phyloP scores from a whole-genome alignment of 2,113 vertebrate species.

The Cyanocitta stelleri region DNA sequence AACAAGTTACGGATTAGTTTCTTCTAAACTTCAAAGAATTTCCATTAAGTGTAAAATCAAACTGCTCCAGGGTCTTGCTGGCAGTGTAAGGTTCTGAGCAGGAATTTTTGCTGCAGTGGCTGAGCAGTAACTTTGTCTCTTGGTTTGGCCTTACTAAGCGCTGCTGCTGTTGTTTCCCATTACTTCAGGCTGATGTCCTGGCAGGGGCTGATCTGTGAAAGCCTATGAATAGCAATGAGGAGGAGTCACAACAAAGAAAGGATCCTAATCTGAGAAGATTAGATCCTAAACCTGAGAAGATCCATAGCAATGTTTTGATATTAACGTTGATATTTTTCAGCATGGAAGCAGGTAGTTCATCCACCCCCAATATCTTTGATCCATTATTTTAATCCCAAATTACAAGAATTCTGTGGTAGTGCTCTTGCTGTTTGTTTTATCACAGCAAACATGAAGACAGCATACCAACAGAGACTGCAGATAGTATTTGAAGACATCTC shows the following conservation, averaged over 20 bases:
- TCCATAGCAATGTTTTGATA: neutral
- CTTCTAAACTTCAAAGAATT: constrained; percentile 61
- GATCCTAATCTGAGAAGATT: neutral
- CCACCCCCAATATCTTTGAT: neutral
- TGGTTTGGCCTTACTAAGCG: neutral
- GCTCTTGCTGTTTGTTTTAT: constrained; percentile 30
- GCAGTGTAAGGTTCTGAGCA: constrained; percentile 20
- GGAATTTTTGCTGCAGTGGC: constrained; percentile 19
- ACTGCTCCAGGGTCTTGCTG: constrained; percentile 40
- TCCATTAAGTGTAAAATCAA: constrained; percentile 62
- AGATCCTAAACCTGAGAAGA: neutral
- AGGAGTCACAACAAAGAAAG: neutral
- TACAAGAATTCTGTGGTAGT: neutral
- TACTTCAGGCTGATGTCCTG: constrained; percentile 21
- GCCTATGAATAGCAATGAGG: constrained; percentile 45
- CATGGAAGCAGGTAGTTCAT: neutral
- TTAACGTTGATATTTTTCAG: neutral
- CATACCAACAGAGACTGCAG: neutral
- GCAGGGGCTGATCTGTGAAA: constrained; percentile 42
- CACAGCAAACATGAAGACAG: neutral
- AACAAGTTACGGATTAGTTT: constrained; percentile 67
- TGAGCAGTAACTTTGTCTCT: constrained; percentile 29
- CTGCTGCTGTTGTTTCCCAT: constrained; percentile 35
- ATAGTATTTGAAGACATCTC: constrained; percentile 11
- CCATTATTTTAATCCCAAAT: constrained; percentile 24